Evolutionary conservation across 2,113 vertebrate species (phyloP).

Genomic region (Poeciliopsis retropinna): DNA sequence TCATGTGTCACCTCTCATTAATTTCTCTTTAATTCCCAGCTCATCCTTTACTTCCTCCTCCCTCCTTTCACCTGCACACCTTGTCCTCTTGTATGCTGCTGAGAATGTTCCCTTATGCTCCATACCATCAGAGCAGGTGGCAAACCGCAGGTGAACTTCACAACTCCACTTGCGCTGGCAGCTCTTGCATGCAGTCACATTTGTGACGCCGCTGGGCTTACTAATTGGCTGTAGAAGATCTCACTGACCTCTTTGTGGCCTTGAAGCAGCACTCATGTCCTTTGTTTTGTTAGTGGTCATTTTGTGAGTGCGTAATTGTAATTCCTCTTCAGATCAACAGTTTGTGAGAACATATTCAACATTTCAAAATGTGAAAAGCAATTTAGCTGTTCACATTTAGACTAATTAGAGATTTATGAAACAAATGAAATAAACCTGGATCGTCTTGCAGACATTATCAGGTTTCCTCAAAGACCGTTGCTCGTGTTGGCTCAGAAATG

Average conservation of each 20-base stretch:
- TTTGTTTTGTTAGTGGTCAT: slow-evolving; percentile 19
- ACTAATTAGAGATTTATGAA: slow-evolving; percentile 45
- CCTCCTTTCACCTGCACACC: slow-evolving; percentile 12
- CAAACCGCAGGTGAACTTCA: slow-evolving; percentile 53
- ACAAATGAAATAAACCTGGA: slow-evolving; percentile 43
- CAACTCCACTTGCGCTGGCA: slow-evolving; percentile 50
- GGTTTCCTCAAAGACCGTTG: slow-evolving; percentile 1
- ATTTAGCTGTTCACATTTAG: slow-evolving; percentile 61
- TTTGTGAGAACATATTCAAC: slow-evolving; percentile 42
- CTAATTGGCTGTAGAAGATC: slow-evolving; percentile 35
- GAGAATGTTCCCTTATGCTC: slow-evolving; percentile 66
- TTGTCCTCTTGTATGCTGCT: slow-evolving; percentile 36
- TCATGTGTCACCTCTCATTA: not conserved
- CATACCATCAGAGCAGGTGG: slow-evolving; percentile 68
- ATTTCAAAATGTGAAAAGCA: slow-evolving; percentile 12
- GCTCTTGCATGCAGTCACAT: slow-evolving; percentile 20
- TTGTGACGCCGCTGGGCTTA: slow-evolving; percentile 22
- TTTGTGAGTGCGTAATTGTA: slow-evolving; percentile 15
- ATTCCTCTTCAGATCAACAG: slow-evolving; percentile 17
- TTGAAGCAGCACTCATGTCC: slow-evolving; percentile 27
- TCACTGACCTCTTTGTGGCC: slow-evolving; percentile 44
- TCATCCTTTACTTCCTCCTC: slow-evolving; percentile 1
- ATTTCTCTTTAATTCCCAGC: not conserved
- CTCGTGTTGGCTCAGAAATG: slow-evolving; percentile 25
- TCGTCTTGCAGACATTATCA: slow-evolving; percentile 28